Base-by-base conservation (phyloP, 2,113 vertebrate genomes). In the Hymenochirus boettgeri region DNA sequence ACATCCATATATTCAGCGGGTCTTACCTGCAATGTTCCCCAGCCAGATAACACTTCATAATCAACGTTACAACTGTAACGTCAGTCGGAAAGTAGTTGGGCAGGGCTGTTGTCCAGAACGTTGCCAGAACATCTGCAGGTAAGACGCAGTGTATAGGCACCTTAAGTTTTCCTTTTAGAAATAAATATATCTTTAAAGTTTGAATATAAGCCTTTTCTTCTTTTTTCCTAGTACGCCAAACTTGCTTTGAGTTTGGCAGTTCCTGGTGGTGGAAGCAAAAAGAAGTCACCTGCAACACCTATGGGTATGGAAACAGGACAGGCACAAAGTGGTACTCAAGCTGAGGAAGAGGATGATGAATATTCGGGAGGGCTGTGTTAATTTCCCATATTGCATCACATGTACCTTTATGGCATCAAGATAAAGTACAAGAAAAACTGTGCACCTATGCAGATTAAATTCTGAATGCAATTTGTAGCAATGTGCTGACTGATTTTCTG, bases 341-440 rank as follows among this genome's bases (percentile, higher is more conserved):
- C 73, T 58, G 84, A 86, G 0, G 90, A 91, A 4, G 92, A 98
- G 1, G 91, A 93, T 1, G 93, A 95, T 3, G 95, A 98, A 31
- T 98, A 98, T n/a, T 93, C 93, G 21, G 93, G 96, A 56, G 96
- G 96, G 50, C 81, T 99, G 1, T 98, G 96, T 86, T 99, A 97
- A 74, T 67, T 39, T 2, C 1, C 10, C 60, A 57, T 3, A 74
- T n/a, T 54, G 48, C 31, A 22, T 48, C 57, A 53, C 64, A 17
- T 39, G 7, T 51, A 27, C 56, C 8, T 63, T 67, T 50, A 3
- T 23, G 57, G 76, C 21, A 39, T 51, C 11, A 70, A 48, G 69
- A 71, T 35, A 67, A 12, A 69, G 45, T 65, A 60, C 70, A 66
- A 72, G 66, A 61, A 62, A 61, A 24, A 11, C 22, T 70, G 57